These are phyloP conservation scores for Syrmaticus mikado DNA, from an alignment of 2,113 vertebrate species.

Conservation along the genomic window DNA sequence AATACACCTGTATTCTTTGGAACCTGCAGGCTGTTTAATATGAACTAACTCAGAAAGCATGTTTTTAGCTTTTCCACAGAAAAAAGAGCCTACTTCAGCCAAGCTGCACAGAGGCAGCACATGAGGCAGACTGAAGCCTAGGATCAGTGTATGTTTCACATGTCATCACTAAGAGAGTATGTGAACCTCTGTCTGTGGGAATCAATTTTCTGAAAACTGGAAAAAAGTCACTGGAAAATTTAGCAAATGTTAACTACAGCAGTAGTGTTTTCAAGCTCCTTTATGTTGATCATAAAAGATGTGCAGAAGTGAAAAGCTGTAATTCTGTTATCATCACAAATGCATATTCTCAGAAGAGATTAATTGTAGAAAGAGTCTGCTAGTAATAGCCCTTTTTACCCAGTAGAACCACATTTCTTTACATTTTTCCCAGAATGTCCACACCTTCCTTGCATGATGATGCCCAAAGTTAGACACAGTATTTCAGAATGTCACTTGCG, in stretches of 20 bases:
- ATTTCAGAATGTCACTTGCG: background rate
- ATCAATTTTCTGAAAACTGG: background rate
- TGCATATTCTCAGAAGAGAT: background rate
- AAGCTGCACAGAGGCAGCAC: background rate
- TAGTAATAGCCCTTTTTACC: background rate
- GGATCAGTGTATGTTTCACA: background rate
- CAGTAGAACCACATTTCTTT: background rate
- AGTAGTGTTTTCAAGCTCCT: background rate
- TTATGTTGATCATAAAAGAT: background rate
- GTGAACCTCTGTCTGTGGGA: background rate
- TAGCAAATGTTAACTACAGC: background rate
- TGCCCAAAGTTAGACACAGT: background rate
- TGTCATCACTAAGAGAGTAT: background rate
- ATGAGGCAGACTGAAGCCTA: background rate
- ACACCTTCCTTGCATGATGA: background rate
- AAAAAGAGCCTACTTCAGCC: background rate
- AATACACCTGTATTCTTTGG: background rate
- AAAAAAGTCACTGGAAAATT: background rate
- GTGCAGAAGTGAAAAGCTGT: background rate
- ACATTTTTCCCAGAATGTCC: background rate
- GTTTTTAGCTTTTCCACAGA: conserved; percentile 4
- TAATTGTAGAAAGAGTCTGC: background rate
- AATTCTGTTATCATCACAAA: background rate
- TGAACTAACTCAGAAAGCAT: background rate
- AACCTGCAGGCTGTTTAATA: background rate